Conservation (phyloP, 2,113 vertebrate species). For the Hylia prasina region DNA sequence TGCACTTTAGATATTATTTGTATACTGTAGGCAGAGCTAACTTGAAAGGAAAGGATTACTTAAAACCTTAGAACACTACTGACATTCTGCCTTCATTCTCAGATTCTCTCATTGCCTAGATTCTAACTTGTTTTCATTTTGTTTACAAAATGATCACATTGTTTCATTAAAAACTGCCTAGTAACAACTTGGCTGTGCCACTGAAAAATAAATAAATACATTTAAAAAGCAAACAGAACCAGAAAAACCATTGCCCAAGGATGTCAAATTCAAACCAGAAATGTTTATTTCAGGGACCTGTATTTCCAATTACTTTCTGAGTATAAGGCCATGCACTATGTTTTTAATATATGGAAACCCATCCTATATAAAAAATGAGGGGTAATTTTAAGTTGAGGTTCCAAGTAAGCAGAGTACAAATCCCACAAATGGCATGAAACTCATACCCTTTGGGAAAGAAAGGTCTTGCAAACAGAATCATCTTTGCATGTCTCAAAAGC, state of each 20-base stretch:
- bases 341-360: not conserved
- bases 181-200: not conserved
- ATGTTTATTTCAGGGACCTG: not conserved
- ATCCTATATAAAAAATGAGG: not conserved
- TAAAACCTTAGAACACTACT: not conserved
- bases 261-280: conserved; percentile 24
- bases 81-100: not conserved
- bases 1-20: not conserved
- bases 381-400: not conserved
- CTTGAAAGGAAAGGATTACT: not conserved
- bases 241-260: not conserved
- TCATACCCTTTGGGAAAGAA: not conserved
- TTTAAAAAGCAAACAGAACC: not conserved
- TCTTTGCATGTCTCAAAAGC: not conserved
- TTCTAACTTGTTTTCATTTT: not conserved
- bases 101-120: not conserved
- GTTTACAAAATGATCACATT: conserved; percentile 6
- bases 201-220: not conserved
- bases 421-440: not conserved
- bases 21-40: not conserved
- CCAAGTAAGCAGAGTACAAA: not conserved
- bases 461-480: not conserved
- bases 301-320: not conserved
- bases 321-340: not conserved
- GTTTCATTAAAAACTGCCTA: conserved; percentile 17